Evolutionary conservation across 2,113 vertebrate species (phyloP).

Genomic region (Chamaetylas fuelleborni): DNA sequence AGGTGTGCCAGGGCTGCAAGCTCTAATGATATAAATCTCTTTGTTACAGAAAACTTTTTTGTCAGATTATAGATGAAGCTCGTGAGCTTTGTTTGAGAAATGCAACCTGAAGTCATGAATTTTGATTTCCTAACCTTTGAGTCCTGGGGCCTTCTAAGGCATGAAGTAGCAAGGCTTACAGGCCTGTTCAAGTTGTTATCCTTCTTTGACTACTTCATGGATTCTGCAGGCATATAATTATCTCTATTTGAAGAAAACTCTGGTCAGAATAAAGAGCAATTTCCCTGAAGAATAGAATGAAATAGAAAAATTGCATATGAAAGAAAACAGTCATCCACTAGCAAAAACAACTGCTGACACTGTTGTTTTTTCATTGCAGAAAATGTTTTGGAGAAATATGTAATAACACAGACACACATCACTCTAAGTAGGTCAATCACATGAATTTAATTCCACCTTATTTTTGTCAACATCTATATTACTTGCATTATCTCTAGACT

Average conservation of each 20-base stretch:
- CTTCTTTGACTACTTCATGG: background rate
- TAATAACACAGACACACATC: background rate
- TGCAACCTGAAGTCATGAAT: background rate
- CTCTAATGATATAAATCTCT: background rate
- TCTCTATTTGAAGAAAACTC: background rate
- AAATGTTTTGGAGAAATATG: background rate
- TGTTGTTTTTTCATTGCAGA: background rate
- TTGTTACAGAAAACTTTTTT: background rate
- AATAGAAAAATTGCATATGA: background rate
- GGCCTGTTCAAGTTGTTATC: background rate
- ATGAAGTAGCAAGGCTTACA: background rate
- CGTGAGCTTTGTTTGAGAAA: background rate
- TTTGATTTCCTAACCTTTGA: background rate
- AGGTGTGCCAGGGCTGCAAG: background rate
- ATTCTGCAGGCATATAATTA: slow-evolving; percentile 15
- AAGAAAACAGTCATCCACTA: background rate
- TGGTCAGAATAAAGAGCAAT: background rate
- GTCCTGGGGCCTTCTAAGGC: background rate
- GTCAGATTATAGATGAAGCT: background rate
- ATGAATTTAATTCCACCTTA: background rate
- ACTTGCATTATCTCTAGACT: background rate
- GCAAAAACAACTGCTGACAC: background rate
- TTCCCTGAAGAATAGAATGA: background rate
- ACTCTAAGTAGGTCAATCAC: background rate
- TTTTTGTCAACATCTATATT: background rate